Conservation (phyloP, 1,140 invertebrate species). For the Archivesica marissinica region DNA sequence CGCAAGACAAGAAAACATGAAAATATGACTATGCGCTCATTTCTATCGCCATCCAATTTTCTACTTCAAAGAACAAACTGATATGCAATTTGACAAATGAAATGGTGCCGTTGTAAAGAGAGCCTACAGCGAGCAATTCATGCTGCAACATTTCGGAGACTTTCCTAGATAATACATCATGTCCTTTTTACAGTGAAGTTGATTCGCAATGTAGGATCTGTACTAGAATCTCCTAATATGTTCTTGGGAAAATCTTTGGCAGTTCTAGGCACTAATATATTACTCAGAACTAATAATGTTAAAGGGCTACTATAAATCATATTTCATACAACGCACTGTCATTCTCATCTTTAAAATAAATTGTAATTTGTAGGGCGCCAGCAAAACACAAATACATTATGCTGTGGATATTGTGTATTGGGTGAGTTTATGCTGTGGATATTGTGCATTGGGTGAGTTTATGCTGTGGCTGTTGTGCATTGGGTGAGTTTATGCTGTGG, state of each 20-base stretch:
- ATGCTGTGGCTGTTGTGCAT: too few relatives aligned
- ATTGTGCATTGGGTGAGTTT: too few relatives aligned
- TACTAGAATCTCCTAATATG: slow-evolving; percentile 8
- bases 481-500: too few relatives aligned
- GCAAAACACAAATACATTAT: too few relatives aligned
- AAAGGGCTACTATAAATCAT: slow-evolving; percentile 14
- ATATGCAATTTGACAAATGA: slow-evolving; percentile 3
- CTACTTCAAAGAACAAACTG: slow-evolving; percentile 9
- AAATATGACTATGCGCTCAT: neutral
- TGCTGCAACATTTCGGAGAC: neutral
- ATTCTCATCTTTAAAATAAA: slow-evolving; percentile 5
- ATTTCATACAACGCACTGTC: neutral
- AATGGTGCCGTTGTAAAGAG: neutral
- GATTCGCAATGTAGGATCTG: neutral
- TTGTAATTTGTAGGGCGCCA: too few relatives aligned
- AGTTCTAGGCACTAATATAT: neutral
- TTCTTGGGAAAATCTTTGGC: neutral
- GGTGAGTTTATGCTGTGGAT: too few relatives aligned
- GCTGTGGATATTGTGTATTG: too few relatives aligned
- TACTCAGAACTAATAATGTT: slow-evolving; percentile 16
- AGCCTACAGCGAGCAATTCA: neutral
- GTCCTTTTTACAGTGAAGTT: slow-evolving; percentile 6
- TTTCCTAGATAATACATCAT: neutral
- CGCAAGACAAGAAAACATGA: neutral
- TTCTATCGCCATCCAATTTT: slow-evolving; percentile 16